Base-by-base conservation (phyloP, 2,797 vertebrate species). In the Triplophysa yarkandensis region DNA sequence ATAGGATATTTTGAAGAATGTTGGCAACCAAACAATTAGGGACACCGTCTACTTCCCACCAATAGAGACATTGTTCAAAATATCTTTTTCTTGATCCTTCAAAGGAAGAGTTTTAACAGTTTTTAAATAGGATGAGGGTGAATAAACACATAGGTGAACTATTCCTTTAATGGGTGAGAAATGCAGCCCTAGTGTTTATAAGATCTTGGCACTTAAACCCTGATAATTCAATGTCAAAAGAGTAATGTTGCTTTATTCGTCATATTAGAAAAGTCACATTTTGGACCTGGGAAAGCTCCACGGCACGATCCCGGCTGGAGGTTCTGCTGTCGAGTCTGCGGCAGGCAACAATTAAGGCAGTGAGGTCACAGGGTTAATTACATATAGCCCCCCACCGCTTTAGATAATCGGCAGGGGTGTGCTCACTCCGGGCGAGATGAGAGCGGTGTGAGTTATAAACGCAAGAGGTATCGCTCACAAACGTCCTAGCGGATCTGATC, bases 351-450 rank as follows among this genome's bases (percentile, higher is more conserved):
- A 91, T 92, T 93, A 94, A 93, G 89, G 91, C 92, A 89, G 83
- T 80, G 70, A 83, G 92, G 93, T 95, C 92, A 92, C 89, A 79
- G 85, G 87, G 94, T 94, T 95, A 95, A 96, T 95, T 94, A 93
- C 92, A 93, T 93, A 90, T 93, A 90, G 92, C 91, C 92, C 92
- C 90, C 89, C 86, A 89, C 90, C 91, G 92, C 86, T 91, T 91
- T 87, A 87, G 90, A 89, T 89, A 92, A 93, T 91, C 90, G 90
- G 79, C 60, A n/a, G 88, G 93, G 91, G 89, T 69, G 76, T 78
- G 90, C 90, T 90, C 92, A 91, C 89, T 87, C 88, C 88, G 89
- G 89, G 89, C 89, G 19, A 61, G 57, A 64, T 46, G 70, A 54
- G 44, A 66, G 27, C 2, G 27, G 54, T 25, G 57, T 58, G 55